Conservation (phyloP, 2,113 vertebrate genomes). For the Pao palembangensis region DNA sequence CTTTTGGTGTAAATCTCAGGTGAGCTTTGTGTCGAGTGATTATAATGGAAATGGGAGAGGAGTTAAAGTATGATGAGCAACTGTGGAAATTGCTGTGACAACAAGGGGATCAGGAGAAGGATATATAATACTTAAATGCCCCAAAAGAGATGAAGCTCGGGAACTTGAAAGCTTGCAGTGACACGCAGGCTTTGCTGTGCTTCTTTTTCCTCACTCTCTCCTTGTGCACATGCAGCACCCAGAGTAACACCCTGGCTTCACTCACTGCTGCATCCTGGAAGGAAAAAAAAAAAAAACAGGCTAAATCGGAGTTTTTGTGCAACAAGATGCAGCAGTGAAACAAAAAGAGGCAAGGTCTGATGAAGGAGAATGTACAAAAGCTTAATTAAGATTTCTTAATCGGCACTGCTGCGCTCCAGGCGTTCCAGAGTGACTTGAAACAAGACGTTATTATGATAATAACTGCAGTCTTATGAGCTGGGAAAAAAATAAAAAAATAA, state of each 20-base stretch:
- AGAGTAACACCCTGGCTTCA: conserved; percentile 8
- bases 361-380: conserved; percentile 74
- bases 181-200: conserved; percentile 48
- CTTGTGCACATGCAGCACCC: conserved; percentile 24
- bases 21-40: conserved; percentile 65
- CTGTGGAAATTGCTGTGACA: conserved; percentile 72
- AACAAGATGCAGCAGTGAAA: conserved; percentile 24
- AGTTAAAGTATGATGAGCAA: conserved; percentile 73
- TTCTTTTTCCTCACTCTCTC: conserved; percentile 22
- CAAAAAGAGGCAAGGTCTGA: conserved; percentile 67
- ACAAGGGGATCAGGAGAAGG: conserved; percentile 66
- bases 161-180: conserved; percentile 61
- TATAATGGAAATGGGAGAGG: conserved; percentile 69
- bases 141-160: conserved; percentile 55
- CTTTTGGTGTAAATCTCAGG: conserved; percentile 62
- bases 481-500: not conserved
- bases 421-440: conserved; percentile 69
- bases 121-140: conserved; percentile 68
- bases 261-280: too few relatives aligned
- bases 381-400: conserved; percentile 78
- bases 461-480: conserved; percentile 58
- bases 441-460: conserved; percentile 72
- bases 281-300: conserved; percentile 7
- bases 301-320: conserved; percentile 33
- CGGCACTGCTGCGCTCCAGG: conserved; percentile 62